Evolutionary conservation across 2,888 invertebrate genomes (phyloP).

Genomic region (Capitulum mitella): DNA sequence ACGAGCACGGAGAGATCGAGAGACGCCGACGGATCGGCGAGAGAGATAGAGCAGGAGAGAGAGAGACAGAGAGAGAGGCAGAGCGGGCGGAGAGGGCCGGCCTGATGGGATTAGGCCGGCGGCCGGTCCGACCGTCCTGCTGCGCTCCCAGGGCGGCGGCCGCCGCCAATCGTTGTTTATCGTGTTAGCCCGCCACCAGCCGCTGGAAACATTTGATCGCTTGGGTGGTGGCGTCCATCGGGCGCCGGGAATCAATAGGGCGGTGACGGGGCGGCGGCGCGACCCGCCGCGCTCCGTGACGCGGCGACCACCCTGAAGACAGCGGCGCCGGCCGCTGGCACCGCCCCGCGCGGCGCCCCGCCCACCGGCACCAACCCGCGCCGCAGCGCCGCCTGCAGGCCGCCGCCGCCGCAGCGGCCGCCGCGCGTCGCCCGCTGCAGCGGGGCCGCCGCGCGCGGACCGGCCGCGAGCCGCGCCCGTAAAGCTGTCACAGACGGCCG

Average conservation of each 20-base stretch:
- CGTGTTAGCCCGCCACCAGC: neutral
- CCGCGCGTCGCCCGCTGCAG: no score
- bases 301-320: neutral
- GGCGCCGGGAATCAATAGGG: conserved; percentile 6
- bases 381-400: neutral
- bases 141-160: neutral
- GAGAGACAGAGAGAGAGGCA: neutral
- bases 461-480: neutral
- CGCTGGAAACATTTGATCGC: conserved; percentile 1
- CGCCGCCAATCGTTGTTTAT: conserved; percentile 8
- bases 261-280: neutral
- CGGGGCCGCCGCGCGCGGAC: neutral
- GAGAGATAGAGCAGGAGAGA: neutral
- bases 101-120: conserved; percentile 1
- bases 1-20: no score
- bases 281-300: neutral
- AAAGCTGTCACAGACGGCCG: neutral
- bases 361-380: neutral
- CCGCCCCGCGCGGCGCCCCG: conserved; percentile 17
- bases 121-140: neutral
- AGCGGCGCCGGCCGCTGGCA: neutral
- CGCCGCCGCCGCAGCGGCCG: neutral
- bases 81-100: neutral
- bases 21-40: neutral
- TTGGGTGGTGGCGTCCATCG: conserved; percentile 12